A percentile compares a stretch with the other conserved stretches of the same genome.
Evolutionary conservation across 2,113 vertebrate genomes (phyloP).

Genomic region (Cromileptes altivelis): DNA sequence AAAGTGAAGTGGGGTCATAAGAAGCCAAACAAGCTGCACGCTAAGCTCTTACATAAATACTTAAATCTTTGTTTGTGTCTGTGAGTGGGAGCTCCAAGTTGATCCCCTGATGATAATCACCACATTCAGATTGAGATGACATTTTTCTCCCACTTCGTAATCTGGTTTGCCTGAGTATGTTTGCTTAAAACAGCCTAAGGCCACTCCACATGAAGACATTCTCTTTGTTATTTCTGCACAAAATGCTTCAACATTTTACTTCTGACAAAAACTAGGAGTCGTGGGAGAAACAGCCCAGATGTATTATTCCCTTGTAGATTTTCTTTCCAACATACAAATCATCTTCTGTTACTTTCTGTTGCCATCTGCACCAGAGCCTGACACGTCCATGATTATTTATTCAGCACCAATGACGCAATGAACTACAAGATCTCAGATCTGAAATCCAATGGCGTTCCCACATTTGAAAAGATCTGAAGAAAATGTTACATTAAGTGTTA

Average conservation of each 20-base stretch:
- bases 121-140: background rate
- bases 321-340: background rate
- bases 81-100: background rate
- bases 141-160: background rate
- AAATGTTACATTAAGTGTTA: background rate
- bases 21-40: conserved; percentile 13
- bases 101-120: conserved; percentile 16
- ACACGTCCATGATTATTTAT: background rate
- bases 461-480: background rate
- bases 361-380: background rate
- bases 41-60: conserved; percentile 19
- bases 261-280: background rate
- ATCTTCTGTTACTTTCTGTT: background rate
- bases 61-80: conserved; percentile 15
- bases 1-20: background rate
- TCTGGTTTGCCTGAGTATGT: background rate
- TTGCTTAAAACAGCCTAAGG: background rate
- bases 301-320: background rate
- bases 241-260: background rate
- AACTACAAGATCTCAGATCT: background rate
- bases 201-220: background rate
- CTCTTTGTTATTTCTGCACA: background rate
- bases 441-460: background rate
- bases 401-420: conserved; percentile 2
- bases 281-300: background rate